Base-by-base conservation (phyloP, 1,140 invertebrate species). In the Scylla paramamosain region DNA sequence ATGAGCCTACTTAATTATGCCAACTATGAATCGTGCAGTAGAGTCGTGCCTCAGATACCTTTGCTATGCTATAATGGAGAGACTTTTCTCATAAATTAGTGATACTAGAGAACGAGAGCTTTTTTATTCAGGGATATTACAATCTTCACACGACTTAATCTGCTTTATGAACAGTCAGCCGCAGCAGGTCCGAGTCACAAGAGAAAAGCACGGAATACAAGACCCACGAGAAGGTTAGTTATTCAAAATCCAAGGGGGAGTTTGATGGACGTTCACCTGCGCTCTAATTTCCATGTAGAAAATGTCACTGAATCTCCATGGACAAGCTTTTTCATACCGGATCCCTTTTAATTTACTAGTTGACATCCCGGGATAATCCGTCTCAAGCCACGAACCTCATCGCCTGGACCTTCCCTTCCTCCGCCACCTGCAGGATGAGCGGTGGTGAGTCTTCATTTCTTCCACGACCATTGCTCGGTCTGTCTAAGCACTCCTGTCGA, bases 301-400 rank as follows among this genome's bases (percentile, higher is more conserved):
- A 91, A 91, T 59, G 52, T 91, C 90, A 91, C 90, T 91, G 90
- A 16, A 7, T 91, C 32, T 77, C 90, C 52, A 91, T 20, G 67
- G n/a, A 28, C 59, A 77, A 28, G 90, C 48, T 39, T 6, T 77
- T 91, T 91, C 90, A 59, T 91, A n/a, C 67, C 6, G 25, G 25
- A 59, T 91, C 7, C 31, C 16, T 28, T 31, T 59, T 39, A 91
- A 77, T 91, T 77, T 91, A 28, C 52, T 91, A 77, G 52, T 77
- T 91, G 90, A 77, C 29, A 39, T 91, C 90, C 29, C 31, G 14
- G 0, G 90, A 29, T 77, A 91, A 77, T 77, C 52, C 59, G 29
- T n/a, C 90, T 32, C 59, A 16, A 91, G 48, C 46, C 25, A 20
- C 6, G 90, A 28, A 91, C 4, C 25, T n/a, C 52, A 91, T 32